These are phyloP conservation scores for Zoanthus gigantus DNA, from an alignment of 92 coral and sea anemone species.

Conservation along the genomic window DNA sequence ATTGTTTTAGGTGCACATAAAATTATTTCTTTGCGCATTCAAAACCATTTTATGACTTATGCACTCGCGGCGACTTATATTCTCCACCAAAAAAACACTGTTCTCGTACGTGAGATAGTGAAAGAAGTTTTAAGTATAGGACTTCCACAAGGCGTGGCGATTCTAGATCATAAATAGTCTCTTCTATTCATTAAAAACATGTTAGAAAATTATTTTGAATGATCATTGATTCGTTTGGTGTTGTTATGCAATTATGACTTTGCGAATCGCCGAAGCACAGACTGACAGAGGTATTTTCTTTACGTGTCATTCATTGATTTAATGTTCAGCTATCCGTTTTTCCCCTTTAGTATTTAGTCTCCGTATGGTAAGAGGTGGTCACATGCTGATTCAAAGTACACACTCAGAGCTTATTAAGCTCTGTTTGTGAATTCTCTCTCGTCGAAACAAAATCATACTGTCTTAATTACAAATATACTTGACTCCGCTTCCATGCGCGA, in stretches of 20 bases:
- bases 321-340: constrained; percentile 34
- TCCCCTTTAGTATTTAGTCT: constrained; percentile 38
- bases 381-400: constrained; percentile 25
- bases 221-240: neutral
- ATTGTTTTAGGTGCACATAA: constrained; percentile 18
- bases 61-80: neutral
- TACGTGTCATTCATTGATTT: constrained; percentile 11
- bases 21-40: constrained; percentile 25
- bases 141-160: constrained; percentile 23
- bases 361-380: neutral
- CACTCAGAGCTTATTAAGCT: constrained; percentile 1
- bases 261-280: constrained; percentile 6
- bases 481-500: neutral
- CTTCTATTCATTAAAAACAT: constrained; percentile 18
- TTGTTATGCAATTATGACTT: neutral
- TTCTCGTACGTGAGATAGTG: neutral
- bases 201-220: constrained; percentile 28
- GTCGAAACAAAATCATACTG: constrained; percentile 5
- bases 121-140: neutral
- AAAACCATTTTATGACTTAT: neutral
- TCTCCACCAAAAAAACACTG: too few relatives aligned
- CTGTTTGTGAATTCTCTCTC: constrained; percentile 31
- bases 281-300: constrained; percentile 5
- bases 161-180: constrained; percentile 20
- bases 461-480: neutral